These are phyloP conservation scores for Styela plicata DNA, from an alignment of 23 tunicate species.

Conservation along the genomic window DNA sequence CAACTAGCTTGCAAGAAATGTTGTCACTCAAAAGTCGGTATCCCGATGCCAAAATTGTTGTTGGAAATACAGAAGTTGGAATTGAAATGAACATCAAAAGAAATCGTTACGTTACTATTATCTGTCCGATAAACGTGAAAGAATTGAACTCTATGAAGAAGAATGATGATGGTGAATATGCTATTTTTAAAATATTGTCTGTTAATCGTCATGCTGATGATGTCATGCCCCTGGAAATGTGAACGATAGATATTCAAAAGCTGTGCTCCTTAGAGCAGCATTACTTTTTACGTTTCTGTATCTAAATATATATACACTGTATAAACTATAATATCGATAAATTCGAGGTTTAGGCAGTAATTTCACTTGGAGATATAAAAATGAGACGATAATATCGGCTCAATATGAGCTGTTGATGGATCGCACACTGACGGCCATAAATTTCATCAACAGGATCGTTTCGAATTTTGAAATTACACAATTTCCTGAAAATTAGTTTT, in stretches of 20 bases:
- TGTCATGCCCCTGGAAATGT: not conserved
- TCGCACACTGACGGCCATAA: too few relatives aligned
- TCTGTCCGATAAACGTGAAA: constrained; percentile 39
- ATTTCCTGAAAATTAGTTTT: too few relatives aligned
- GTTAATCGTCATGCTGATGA: not conserved
- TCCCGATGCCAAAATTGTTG: constrained; percentile 80
- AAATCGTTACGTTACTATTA: constrained; percentile 30
- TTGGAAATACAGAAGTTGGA: constrained; percentile 95
- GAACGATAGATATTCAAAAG: too few relatives aligned
- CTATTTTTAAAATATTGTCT: not conserved
- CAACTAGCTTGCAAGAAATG: constrained; percentile 51
- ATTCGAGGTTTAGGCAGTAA: not conserved
- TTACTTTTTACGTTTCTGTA: not conserved
- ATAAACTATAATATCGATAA: not conserved
- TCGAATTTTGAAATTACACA: too few relatives aligned
- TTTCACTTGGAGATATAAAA: too few relatives aligned
- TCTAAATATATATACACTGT: not conserved
- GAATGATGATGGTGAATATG: constrained; percentile 21
- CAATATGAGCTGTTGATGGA: too few relatives aligned
- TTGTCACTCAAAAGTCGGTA: constrained; percentile 41
- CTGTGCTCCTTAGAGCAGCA: too few relatives aligned
- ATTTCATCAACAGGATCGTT: too few relatives aligned
- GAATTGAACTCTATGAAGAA: constrained; percentile 46
- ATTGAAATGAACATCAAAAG: constrained; percentile 81
- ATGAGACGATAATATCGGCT: too few relatives aligned